Percentiles rank a stretch among this genome's conserved stretches.
phyloP scores from a whole-genome alignment of 2,797 vertebrate species.

The Phoxinus dragarum region DNA sequence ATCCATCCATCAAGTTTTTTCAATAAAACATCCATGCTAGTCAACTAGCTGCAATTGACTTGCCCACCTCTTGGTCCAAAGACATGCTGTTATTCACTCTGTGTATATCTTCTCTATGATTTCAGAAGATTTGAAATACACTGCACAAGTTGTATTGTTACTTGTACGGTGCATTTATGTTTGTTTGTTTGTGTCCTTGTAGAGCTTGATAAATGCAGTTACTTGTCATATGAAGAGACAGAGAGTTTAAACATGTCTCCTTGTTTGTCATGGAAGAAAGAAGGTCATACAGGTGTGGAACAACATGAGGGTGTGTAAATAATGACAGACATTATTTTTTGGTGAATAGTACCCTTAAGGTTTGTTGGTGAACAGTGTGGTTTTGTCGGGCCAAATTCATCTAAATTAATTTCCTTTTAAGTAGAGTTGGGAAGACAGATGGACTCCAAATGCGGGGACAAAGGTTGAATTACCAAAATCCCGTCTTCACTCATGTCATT shows the following conservation, averaged over 20 bases:
- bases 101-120: not conserved
- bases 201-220: not conserved
- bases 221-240: not conserved
- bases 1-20: not conserved
- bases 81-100: not conserved
- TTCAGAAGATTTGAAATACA: not conserved
- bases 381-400: not conserved
- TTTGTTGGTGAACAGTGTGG: not conserved
- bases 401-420: not conserved
- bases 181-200: not conserved
- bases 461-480: not conserved
- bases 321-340: not conserved
- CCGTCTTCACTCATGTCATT: not conserved
- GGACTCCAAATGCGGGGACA: not conserved
- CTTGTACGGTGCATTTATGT: not conserved
- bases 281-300: not conserved
- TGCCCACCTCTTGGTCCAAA: not conserved
- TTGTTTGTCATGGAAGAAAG: not conserved
- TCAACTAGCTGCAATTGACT: not conserved
- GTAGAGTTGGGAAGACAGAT: slow-evolving; percentile 6
- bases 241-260: not conserved
- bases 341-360: not conserved
- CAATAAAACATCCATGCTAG: not conserved
- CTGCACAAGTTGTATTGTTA: not conserved
- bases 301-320: not conserved